A percentile compares a stretch with the other conserved stretches of the same genome.
phyloP scores from a whole-genome alignment of 2,888 invertebrate genomes.

The Cremastobaeus sp. region DNA sequence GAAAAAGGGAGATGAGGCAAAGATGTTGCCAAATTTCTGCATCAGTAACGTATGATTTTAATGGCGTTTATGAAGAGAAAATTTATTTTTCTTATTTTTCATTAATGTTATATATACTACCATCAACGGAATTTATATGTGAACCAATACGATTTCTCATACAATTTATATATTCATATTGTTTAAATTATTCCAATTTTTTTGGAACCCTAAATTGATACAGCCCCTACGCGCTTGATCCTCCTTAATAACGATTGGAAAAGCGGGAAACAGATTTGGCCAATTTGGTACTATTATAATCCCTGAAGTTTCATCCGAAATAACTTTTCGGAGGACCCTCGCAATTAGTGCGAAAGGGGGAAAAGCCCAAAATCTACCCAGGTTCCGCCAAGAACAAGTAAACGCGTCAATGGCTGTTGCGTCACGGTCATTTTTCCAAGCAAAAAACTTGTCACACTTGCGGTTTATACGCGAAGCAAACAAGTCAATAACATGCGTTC shows the following conservation, averaged over 20 bases:
- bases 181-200: too few species aligned
- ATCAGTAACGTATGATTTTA: too few species aligned
- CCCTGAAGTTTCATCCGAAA: conserved; percentile 35
- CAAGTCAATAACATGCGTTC: conserved; percentile 39
- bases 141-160: too few species aligned
- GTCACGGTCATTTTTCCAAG: conserved; percentile 37
- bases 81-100: too few species aligned
- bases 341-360: conserved; percentile 60
- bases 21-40: too few species aligned
- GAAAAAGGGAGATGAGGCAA: too few species aligned
- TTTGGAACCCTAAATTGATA: too few species aligned
- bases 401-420: conserved; percentile 40
- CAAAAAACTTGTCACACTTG: conserved; percentile 32
- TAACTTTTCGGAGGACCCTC: conserved; percentile 35
- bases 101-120: too few species aligned
- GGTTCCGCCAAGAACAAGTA: conserved; percentile 28
- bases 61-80: too few species aligned
- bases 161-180: too few species aligned
- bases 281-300: conserved; percentile 10
- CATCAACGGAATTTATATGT: too few species aligned
- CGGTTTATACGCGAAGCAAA: conserved; percentile 48
- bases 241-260: conserved; percentile 4
- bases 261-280: conserved; percentile 14
- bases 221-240: too few species aligned
- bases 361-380: conserved; percentile 57